A percentile compares a stretch with the other conserved stretches of the same genome.
These are phyloP conservation scores for Megaceryle torquata DNA, from an alignment of 2,113 vertebrate species.

Conservation along the genomic window DNA sequence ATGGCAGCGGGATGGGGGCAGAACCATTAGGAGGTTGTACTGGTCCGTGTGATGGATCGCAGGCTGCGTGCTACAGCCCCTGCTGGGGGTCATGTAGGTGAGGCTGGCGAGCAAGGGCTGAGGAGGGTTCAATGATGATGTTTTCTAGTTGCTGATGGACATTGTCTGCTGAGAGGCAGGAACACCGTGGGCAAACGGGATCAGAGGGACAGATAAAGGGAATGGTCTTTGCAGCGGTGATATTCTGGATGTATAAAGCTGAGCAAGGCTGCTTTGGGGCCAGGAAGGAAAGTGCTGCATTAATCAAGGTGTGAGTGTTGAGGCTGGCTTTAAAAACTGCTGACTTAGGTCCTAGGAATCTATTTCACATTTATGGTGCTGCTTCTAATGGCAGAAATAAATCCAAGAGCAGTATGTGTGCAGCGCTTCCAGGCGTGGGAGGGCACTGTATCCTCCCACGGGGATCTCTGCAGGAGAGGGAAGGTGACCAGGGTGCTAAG, in stretches of 20 bases:
- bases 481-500: not conserved
- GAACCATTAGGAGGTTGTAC: accelerated
- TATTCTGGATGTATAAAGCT: not conserved
- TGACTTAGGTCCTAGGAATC: constrained; percentile 10
- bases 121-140: accelerated
- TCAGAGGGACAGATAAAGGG: not conserved
- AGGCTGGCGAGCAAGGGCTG: not conserved
- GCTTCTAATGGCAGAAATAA: not conserved
- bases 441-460: not conserved
- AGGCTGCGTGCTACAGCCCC: not conserved
- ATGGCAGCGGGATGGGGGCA: not conserved
- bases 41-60: accelerated
- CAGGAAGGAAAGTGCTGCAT: constrained; percentile 4
- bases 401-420: not conserved
- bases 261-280: constrained; percentile 9
- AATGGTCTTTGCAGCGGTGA: not conserved
- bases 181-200: accelerated
- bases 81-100: not conserved
- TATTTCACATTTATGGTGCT: not conserved
- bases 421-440: accelerated
- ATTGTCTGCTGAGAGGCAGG: not conserved
- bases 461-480: not conserved
- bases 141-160: not conserved
- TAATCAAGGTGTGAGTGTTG: constrained; percentile 28
- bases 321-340: constrained; percentile 36